Evolutionary conservation across 1,140 invertebrate genomes (phyloP).

Genomic region (Halictus rubicundus): DNA sequence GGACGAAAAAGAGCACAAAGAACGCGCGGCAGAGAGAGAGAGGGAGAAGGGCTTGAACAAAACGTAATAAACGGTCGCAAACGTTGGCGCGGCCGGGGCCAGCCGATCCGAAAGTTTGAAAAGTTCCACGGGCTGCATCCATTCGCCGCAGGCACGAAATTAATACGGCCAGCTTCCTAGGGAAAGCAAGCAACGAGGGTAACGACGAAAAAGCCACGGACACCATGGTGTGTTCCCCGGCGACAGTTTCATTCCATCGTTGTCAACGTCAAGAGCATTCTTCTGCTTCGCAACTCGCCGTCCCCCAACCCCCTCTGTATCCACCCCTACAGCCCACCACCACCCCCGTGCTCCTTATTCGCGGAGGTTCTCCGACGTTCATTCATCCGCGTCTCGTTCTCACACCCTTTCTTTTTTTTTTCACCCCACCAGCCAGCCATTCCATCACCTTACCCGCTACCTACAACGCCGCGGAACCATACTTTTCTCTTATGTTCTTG

Average conservation of each 20-base stretch:
- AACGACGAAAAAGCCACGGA: conserved; percentile 38
- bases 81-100: background rate
- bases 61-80: conserved; percentile 17
- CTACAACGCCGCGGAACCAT: conserved; percentile 9
- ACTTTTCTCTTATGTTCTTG: conserved; percentile 16
- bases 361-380: conserved; percentile 15
- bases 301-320: too few species aligned
- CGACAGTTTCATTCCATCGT: conserved; percentile 56
- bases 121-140: conserved; percentile 30
- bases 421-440: conserved; percentile 4
- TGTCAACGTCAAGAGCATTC: conserved; percentile 58
- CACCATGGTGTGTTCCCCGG: conserved; percentile 36
- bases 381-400: conserved; percentile 58
- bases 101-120: conserved; percentile 7
- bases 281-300: conserved; percentile 49
- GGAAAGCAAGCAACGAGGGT: conserved; percentile 35
- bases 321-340: background rate
- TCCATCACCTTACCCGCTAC: conserved; percentile 31
- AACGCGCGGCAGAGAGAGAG: too few species aligned
- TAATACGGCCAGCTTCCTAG: conserved; percentile 45
- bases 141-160: conserved; percentile 41
- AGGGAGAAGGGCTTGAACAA: background rate
- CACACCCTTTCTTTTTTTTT: too few species aligned
- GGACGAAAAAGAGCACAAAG: too few species aligned
- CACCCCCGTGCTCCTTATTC: conserved; percentile 49